These are phyloP conservation scores for Athalia cordata DNA, from an alignment of 2,888 invertebrate species.

Conservation along the genomic window DNA sequence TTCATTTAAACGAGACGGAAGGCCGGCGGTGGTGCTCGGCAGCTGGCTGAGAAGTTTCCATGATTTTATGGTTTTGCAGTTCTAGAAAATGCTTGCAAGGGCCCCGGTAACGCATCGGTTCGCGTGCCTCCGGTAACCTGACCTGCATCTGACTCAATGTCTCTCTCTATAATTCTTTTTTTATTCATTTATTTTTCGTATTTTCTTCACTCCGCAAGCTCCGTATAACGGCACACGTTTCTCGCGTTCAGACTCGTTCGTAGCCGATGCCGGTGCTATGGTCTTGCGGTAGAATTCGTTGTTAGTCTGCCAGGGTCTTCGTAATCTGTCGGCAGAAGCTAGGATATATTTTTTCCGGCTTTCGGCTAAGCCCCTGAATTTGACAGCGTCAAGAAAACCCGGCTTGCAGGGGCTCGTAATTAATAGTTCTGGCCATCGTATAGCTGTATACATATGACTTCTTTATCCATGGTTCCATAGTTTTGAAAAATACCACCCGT, in stretches of 20 bases:
- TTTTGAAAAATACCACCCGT: neutral
- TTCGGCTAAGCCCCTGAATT: constrained; percentile 44
- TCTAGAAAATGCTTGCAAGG: constrained; percentile 15
- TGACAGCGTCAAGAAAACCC: constrained; percentile 39
- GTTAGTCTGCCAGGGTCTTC: constrained; percentile 7
- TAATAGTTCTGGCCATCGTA: constrained; percentile 29
- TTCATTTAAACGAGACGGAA: neutral
- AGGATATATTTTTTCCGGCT: constrained; percentile 43
- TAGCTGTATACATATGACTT: neutral
- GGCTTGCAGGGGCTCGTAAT: constrained; percentile 18
- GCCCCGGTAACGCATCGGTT: constrained; percentile 1
- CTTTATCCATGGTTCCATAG: neutral
- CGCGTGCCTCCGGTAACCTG: constrained; percentile 5
- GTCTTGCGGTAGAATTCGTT: constrained; percentile 21
- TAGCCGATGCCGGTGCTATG: neutral
- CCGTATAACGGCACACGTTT: constrained; percentile 8
- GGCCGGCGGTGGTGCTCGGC: neutral
- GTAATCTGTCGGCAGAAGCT: constrained; percentile 41
- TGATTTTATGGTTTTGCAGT: constrained; percentile 28
- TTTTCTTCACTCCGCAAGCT: neutral
- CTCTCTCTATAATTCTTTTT: too few relatives aligned
- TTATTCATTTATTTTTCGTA: too few relatives aligned
- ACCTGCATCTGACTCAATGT: constrained; percentile 27
- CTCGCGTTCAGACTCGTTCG: constrained; percentile 9
- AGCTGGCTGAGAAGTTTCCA: neutral